A percentile compares a stretch with the other conserved stretches of the same genome.
Conservation (phyloP, 2,888 invertebrate species). For the Dryomyza anilis region DNA sequence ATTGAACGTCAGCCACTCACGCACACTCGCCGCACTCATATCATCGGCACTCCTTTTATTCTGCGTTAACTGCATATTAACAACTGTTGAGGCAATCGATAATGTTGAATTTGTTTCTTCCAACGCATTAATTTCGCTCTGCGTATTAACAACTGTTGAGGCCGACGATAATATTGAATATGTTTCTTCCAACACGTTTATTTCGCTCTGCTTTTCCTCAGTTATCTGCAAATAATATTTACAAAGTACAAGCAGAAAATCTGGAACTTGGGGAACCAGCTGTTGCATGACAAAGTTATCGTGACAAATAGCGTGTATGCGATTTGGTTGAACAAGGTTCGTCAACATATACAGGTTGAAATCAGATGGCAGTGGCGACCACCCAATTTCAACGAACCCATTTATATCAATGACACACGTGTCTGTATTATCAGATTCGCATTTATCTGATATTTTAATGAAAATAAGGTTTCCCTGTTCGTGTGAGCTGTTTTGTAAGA, state of each 20-base stretch:
- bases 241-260: conserved; percentile 32
- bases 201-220: conserved; percentile 3
- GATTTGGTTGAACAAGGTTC: conserved; percentile 33
- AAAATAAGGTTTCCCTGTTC: not conserved
- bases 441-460: not conserved
- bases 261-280: conserved; percentile 31
- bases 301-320: conserved; percentile 34
- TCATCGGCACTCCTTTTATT: not conserved
- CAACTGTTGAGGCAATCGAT: not conserved
- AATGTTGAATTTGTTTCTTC: not conserved
- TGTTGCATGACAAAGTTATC: conserved; percentile 18
- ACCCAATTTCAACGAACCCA: conserved; percentile 33
- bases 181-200: not conserved
- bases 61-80: not conserved
- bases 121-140: not conserved
- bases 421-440: not conserved
- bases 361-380: conserved; percentile 34
- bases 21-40: not conserved
- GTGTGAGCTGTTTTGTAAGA: not conserved
- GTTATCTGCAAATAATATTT: conserved; percentile 21
- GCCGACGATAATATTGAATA: not conserved
- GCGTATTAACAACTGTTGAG: not conserved
- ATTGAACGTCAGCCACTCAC: not conserved
- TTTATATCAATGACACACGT: no score
- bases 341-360: conserved; percentile 34